Base-by-base conservation (phyloP, 1,140 invertebrate genomes). In the Proales similis region DNA sequence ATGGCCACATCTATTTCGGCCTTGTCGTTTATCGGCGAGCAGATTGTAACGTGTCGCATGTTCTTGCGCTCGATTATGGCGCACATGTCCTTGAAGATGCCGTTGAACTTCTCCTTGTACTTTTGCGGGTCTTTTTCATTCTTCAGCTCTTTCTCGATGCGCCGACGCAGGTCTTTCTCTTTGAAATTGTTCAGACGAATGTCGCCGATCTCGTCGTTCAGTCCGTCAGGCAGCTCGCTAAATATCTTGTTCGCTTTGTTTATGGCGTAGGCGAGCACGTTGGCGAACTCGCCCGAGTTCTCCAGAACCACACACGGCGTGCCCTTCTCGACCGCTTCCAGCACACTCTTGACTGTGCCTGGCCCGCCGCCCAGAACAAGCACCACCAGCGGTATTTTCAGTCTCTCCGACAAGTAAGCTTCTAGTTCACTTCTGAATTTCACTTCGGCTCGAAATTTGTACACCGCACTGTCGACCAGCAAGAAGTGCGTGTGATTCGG, bases 401-500 rank as follows among this genome's bases (percentile, higher is more conserved):
- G 0, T 45, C 24, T 45, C 26, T 45, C 53, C 4, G 12, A 1
- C 32, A 45, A n/a, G 9, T 14, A n/a, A 27, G 20, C 39, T 29
- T 61, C 53, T 6, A 61, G n/a, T 14, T 39, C 33, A 14, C 39
- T 43, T 61, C 53, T 26, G 5, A 61, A 30, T 38, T 43, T 26
- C 4, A 61, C n/a, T 9, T 45, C 39, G 47, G 17, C 39, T 19
- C 39, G 39, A 45, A 45, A 45, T 12, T 61, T 32, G 33, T 45
- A 30, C 11, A n/a, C 32, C 0, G 74, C 77, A 68, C 78, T 71
- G 66, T 79, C 78, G 4, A 78, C 74, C 33, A 79, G 64, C 11
- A 79, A 73, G 64, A 79, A 79, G 65, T 79, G 77, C 1, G 77
- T 71, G 66, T 79, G 78, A 66, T 79, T 77, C 0, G 74, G 73